These are phyloP conservation scores for Platichthys flesus DNA, from an alignment of 2,113 vertebrate genomes.

Conservation along the genomic window DNA sequence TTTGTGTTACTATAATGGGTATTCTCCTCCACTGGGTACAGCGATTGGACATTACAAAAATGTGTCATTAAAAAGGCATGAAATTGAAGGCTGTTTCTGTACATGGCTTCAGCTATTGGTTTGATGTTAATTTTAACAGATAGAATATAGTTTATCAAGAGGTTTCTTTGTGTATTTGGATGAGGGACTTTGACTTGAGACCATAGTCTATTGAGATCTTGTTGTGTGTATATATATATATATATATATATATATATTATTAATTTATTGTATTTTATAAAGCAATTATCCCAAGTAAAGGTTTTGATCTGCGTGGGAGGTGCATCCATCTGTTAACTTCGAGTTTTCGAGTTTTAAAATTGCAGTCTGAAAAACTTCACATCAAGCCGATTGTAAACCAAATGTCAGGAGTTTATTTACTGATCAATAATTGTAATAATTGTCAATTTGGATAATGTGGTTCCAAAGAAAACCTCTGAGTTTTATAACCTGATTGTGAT, in stretches of 20 bases:
- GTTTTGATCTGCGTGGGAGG: neutral
- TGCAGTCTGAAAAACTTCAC: neutral
- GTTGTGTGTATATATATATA: too few species aligned
- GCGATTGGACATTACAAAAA: conserved; percentile 38
- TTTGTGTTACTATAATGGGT: conserved; percentile 58
- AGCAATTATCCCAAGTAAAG: neutral
- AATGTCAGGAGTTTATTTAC: neutral
- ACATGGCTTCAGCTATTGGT: conserved; percentile 53
- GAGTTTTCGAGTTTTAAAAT: neutral
- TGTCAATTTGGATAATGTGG: neutral
- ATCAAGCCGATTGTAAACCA: neutral
- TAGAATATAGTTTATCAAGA: neutral
- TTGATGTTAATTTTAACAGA: conserved; percentile 27
- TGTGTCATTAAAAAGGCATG: conserved; percentile 64
- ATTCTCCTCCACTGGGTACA: conserved; percentile 51
- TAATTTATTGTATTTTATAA: neutral
- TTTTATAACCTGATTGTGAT: conserved; percentile 10
- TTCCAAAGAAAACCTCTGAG: neutral
- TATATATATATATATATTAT: too few species aligned
- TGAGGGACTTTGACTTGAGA: conserved; percentile 3
- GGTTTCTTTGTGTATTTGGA: neutral
- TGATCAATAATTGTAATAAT: neutral
- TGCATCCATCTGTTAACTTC: neutral
- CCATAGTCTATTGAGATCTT: neutral
- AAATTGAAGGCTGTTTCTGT: conserved; percentile 66